phyloP scores from a whole-genome alignment of 2,113 vertebrate genomes.

The Potamarius usumacintae region DNA sequence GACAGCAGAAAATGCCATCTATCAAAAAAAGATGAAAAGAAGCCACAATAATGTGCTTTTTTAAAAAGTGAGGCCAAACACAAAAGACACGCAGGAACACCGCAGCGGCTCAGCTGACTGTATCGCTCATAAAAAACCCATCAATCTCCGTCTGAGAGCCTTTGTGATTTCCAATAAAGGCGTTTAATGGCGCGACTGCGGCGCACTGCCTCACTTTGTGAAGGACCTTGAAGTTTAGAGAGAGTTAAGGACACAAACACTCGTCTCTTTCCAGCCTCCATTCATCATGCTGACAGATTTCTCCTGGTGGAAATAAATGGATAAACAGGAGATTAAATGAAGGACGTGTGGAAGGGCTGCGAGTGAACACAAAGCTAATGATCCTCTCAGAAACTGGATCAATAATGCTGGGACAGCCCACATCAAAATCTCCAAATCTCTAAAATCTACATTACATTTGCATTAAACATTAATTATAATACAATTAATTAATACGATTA shows the following conservation, averaged over 20 bases:
- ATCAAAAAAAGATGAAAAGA: background rate
- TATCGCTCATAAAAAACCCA: constrained; percentile 17
- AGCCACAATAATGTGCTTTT: constrained; percentile 17
- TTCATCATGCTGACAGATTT: constrained; percentile 73
- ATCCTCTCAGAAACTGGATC: background rate
- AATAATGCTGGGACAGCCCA: background rate
- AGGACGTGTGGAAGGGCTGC: background rate
- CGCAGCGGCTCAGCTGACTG: constrained; percentile 2
- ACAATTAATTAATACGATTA: background rate
- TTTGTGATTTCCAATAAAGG: constrained; percentile 37
- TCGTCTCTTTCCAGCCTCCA: constrained; percentile 65
- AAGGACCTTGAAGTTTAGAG: constrained; percentile 65
- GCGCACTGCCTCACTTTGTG: constrained; percentile 44
- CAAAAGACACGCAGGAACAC: constrained; percentile 16
- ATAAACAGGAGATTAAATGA: constrained; percentile 72
- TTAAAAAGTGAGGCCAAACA: constrained; percentile 2
- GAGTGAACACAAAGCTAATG: background rate
- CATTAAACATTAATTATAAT: background rate
- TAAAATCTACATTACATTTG: too few relatives aligned
- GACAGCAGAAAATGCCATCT: background rate
- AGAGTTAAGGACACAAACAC: constrained; percentile 66
- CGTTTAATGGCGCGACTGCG: constrained; percentile 32
- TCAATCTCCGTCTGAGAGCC: constrained; percentile 28
- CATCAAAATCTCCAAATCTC: too few relatives aligned
- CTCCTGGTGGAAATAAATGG: constrained; percentile 69